Evolutionary conservation across 2,888 invertebrate species (phyloP).

Genomic region (Timandra comae): DNA sequence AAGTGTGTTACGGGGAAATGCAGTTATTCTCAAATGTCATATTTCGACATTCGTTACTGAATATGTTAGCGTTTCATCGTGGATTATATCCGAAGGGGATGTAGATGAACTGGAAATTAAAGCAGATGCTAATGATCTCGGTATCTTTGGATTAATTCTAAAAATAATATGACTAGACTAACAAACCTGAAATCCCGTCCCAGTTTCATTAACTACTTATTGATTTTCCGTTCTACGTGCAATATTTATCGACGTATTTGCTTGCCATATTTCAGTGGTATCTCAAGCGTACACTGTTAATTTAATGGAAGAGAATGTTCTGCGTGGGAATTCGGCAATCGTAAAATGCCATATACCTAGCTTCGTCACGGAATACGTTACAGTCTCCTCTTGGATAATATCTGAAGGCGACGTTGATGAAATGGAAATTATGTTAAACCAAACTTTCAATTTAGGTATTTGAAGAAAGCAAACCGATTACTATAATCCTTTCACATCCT

Average conservation of each 20-base stretch:
- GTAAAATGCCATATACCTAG: constrained; percentile 95
- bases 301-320: constrained; percentile 94
- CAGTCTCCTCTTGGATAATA: constrained; percentile 90
- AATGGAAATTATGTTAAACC: constrained; percentile 55
- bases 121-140: constrained; percentile 56
- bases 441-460: constrained; percentile 55
- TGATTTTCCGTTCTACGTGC: too few relatives aligned
- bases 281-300: constrained; percentile 92
- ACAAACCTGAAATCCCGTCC: constrained; percentile 16
- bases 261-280: constrained; percentile 84
- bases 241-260: too few relatives aligned
- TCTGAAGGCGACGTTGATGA: constrained; percentile 80
- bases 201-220: not conserved
- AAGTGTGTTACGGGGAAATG: constrained; percentile 92
- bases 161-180: constrained; percentile 6
- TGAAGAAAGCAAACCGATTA: too few relatives aligned
- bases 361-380: constrained; percentile 94
- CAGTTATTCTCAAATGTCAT: constrained; percentile 93
- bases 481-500: constrained; percentile 17
- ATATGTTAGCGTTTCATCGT: constrained; percentile 90
- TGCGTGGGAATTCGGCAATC: constrained; percentile 92
- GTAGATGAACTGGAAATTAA: constrained; percentile 66
- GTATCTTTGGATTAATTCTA: constrained; percentile 32
- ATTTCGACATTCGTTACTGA: constrained; percentile 95
- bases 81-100: constrained; percentile 86